phyloP scores from a whole-genome alignment of 2,113 vertebrate genomes.

The Sinocyclocheilus maitianheensis region DNA sequence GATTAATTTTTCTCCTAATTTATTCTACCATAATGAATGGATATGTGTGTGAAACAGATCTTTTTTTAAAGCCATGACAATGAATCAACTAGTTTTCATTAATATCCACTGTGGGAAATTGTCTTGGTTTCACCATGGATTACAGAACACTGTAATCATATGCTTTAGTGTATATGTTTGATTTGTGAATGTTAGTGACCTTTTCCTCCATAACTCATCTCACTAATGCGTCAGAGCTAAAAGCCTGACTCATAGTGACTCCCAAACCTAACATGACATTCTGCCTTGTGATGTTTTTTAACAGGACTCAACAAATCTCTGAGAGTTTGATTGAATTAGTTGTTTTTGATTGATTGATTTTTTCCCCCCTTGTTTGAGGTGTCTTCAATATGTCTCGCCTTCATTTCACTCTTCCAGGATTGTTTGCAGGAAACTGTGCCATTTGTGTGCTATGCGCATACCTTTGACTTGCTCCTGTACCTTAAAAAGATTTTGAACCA shows the following conservation, averaged over 20 bases:
- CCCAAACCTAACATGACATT: not conserved
- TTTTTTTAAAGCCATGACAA: not conserved
- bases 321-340: not conserved
- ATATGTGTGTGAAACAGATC: not conserved
- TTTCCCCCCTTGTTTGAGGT: not conserved
- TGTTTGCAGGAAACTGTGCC: not conserved
- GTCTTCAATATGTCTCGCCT: not conserved
- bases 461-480: not conserved
- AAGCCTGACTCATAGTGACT: not conserved
- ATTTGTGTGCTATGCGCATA: not conserved
- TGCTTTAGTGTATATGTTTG: slow-evolving; percentile 14
- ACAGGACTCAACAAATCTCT: not conserved
- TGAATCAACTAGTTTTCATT: slow-evolving; percentile 7
- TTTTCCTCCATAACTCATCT: not conserved
- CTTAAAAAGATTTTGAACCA: not conserved
- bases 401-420: not conserved
- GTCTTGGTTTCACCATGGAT: not conserved
- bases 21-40: not conserved
- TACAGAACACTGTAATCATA: slow-evolving; percentile 7
- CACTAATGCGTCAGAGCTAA: not conserved
- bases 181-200: not conserved
- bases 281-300: not conserved
- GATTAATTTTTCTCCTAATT: not conserved
- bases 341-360: not conserved
- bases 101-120: not conserved